Base-by-base conservation (phyloP, 2,797 vertebrate genomes). In the Dendrocincla fuliginosa region DNA sequence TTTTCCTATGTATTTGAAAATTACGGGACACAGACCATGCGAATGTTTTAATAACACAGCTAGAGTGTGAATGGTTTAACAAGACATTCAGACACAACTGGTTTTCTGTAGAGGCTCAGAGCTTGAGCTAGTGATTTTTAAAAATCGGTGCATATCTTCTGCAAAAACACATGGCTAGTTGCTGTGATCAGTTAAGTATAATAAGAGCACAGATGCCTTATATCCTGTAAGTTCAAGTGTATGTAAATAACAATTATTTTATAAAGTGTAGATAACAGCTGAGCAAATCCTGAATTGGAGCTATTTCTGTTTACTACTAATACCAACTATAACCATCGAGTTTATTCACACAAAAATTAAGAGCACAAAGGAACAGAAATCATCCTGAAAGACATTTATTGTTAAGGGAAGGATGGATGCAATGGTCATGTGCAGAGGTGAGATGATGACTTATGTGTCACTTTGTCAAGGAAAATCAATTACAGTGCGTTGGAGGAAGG, bases 381-480 rank as follows among this genome's bases (percentile, higher is more conserved):
- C 46, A 50, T 20, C 71, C 46, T 41, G 46, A 24, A 41, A 77
- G 44, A 28, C 47, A 5, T 47, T 27, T n/a, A 25, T 53, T 85
- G 75, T 77, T 88, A 55, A 35, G 64, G 46, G 65, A 35, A 57
- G 91, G 85, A 39, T 86, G 80, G 61, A 65, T 81, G 84, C 76
- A 69, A 74, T 32, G 91, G 50, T 55, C 53, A 80, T n/a, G 20
- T 33, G 46, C 60, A 76, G 85, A 90, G 94, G 89, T 88, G 96
- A 84, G 87, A n/a, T 52, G 84, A 67, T 93, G 91, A 92, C 73
- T 93, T 90, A 65, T 19, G 71, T 75, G 53, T 94, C 87, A 77
- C 79, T 93, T 92, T 69, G 82, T 65, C 87, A 88, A 76, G 79
- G 41, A 76, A 91, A 89, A 91, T 89, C 91, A 81, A 84, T 91